A percentile compares a stretch with the other conserved stretches of the same genome.
Evolutionary conservation across 2,113 vertebrate species (phyloP).

Genomic region (Cyprinodon tularosa): DNA sequence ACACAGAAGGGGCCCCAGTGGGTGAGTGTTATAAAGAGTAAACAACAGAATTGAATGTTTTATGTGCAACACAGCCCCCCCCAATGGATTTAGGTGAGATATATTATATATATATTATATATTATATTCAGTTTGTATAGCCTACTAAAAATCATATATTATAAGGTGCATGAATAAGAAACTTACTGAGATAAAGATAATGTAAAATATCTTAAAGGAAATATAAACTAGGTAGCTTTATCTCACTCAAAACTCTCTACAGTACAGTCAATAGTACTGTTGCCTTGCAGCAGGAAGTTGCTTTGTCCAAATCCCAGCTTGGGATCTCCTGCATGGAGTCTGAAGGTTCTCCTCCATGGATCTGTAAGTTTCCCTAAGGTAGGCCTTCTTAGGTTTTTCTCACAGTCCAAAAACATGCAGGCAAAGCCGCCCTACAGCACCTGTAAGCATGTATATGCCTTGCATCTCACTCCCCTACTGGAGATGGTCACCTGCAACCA

Average conservation of each 20-base stretch:
- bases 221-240: neutral
- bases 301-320: no score
- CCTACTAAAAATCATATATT: neutral
- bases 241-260: neutral
- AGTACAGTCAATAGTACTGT: neutral
- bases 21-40: slow-evolving; percentile 40
- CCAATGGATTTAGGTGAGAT: neutral
- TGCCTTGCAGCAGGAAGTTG: neutral
- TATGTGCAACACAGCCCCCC: neutral
- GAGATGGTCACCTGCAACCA: no score
- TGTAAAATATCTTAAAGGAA: neutral
- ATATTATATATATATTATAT: no score
- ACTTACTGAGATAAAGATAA: neutral
- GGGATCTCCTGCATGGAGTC: no score
- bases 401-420: no score
- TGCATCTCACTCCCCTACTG: no score
- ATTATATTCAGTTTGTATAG: neutral
- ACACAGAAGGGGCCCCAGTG: slow-evolving; percentile 40
- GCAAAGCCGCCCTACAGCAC: no score
- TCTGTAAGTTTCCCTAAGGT: no score
- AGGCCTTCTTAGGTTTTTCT: no score
- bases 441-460: no score
- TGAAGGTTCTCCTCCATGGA: no score
- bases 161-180: neutral
- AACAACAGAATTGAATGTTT: neutral